These are phyloP conservation scores for Halocaridina rubra DNA, from an alignment of 2,888 invertebrate species.

Conservation along the genomic window DNA sequence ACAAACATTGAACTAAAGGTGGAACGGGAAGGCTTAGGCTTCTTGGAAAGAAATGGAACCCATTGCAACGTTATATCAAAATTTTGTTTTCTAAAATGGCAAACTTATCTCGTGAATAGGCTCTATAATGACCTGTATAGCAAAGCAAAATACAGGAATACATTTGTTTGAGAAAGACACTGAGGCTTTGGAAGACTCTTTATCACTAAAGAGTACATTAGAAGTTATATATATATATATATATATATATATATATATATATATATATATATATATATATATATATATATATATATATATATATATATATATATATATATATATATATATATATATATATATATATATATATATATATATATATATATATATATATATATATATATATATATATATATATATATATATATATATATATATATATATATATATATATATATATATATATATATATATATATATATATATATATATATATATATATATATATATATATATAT, in stretches of 20 bases:
- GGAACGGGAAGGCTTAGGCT: too few relatives aligned
- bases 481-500: not conserved
- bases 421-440: not conserved
- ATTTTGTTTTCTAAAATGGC: too few relatives aligned
- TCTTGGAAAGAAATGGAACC: too few relatives aligned
- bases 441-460: not conserved
- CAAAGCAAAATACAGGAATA: too few relatives aligned
- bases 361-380: not conserved
- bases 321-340: not conserved
- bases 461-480: not conserved
- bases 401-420: not conserved
- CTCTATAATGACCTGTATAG: too few relatives aligned
- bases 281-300: slow-evolving; percentile 1
- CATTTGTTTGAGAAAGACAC: too few relatives aligned
- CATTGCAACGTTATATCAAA: too few relatives aligned
- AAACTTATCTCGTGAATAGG: too few relatives aligned
- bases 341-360: not conserved
- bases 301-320: slow-evolving; percentile 1
- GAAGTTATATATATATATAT: not conserved
- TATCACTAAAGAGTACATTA: too few relatives aligned
- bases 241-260: not conserved
- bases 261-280: not conserved
- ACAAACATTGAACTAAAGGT: too few relatives aligned
- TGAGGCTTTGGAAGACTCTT: too few relatives aligned
- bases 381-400: not conserved